Conservation (phyloP, 2,888 invertebrate species). For the Synergus gifuensis region DNA sequence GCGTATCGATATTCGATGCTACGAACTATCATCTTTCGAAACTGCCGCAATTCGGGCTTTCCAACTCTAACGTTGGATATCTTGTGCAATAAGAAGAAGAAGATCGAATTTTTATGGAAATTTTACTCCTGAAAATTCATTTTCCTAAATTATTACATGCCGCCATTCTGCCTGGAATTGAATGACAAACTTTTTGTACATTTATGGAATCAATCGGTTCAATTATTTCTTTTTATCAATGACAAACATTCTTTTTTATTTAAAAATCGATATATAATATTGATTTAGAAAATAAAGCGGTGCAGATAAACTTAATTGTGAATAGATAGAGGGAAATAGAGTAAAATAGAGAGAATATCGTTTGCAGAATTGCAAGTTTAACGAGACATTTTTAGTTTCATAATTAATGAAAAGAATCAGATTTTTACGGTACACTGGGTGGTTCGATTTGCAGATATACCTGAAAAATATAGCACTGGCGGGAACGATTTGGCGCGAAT, state of each 20-base stretch:
- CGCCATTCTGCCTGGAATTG: not conserved
- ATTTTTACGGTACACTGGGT: not conserved
- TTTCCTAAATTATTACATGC: conserved; percentile 17
- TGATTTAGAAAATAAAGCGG: not conserved
- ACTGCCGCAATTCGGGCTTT: conserved; percentile 30
- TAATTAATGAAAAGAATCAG: not conserved
- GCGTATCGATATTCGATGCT: conserved; percentile 40
- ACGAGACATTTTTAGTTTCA: not conserved
- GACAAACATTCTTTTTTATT: no score
- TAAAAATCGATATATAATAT: not conserved
- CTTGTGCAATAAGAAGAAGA: conserved; percentile 30
- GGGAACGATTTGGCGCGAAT: conserved; percentile 36
- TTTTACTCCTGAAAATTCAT: conserved; percentile 21
- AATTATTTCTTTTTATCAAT: no score
- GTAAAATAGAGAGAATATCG: not conserved
- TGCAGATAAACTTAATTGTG: not conserved
- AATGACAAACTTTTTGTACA: conserved; percentile 1
- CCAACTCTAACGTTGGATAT: conserved; percentile 12
- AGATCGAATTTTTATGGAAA: conserved; percentile 29
- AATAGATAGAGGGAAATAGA: not conserved
- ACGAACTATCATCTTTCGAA: conserved; percentile 30
- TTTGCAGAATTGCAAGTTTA: not conserved
- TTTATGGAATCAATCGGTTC: not conserved
- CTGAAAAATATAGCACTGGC: conserved; percentile 29
- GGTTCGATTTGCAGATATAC: conserved; percentile 20